Evolutionary conservation across 2,888 invertebrate genomes (phyloP), one percentile per base, ranked within the genome.

Genomic region (Chrysomela aeneicollis): DNA sequence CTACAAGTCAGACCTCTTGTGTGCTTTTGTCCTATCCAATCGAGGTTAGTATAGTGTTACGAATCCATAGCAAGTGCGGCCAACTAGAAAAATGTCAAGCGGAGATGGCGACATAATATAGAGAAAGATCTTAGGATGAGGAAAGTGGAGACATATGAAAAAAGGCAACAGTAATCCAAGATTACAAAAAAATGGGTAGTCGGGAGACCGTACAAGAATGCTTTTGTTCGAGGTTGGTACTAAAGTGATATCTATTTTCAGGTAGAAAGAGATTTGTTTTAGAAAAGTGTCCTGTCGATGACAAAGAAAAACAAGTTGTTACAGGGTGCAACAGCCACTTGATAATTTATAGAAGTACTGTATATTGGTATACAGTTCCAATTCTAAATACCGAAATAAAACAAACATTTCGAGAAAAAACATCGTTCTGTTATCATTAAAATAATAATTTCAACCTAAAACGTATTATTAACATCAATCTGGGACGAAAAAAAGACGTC

Each of bases 61-160:
- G 72, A 76, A 70, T 61, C 63, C 61, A 61, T 63, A 63, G 59
- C 60, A 64, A 60, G 68, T 68, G 60, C 60, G 64, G 49, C 60
- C 64, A 64, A 30, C 58, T 71, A 77, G 79, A 80, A 80, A 80
- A 77, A 74, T 77, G 79, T 80, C 79, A 79, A 76, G 76, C 73
- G 72, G 70, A 72, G 73, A 74, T 46, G 71, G 72, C 67, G 69
- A 69, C 67, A 68, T 63, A n/a, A n/a, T n/a, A 67, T 62, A 61
- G 49, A 68, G 54, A 69, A 68, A 70, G 67, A 63, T 64, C 70
- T 64, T 68, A 37, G 22, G 58, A 61, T 70, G 65, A 64, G 69
- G 69, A 71, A 71, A 69, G 63, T 59, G 66, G 71, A 71, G 68
- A 71, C 66, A 63, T 71, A 68, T 67, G 54, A 64, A 69, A 63